Conservation (phyloP, 1,140 invertebrate genomes). For the Doryteuthis pealeii region DNA sequence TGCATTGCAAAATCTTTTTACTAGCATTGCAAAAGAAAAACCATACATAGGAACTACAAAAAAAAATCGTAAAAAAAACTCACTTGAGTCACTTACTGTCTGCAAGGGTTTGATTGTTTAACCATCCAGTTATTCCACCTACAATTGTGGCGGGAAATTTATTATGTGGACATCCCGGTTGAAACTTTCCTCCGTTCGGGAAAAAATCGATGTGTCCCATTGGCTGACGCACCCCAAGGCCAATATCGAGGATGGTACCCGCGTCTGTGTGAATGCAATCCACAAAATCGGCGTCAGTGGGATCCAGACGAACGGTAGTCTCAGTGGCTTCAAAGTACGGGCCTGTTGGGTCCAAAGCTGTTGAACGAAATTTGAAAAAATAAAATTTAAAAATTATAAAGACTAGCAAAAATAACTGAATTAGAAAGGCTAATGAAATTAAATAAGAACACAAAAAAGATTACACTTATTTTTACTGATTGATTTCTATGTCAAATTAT, state of each 20-base stretch:
- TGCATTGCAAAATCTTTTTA: no score
- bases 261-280: constrained; percentile 83
- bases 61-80: constrained; percentile 15
- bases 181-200: constrained; percentile 52
- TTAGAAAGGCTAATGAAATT: no score
- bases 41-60: no score
- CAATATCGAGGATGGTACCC: constrained; percentile 60
- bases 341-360: constrained; percentile 62
- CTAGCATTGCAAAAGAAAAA: no score
- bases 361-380: no score
- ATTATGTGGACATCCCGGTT: constrained; percentile 46
- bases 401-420: no score
- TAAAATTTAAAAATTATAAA: no score
- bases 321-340: constrained; percentile 86
- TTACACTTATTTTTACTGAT: no score
- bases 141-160: not conserved
- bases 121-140: not conserved
- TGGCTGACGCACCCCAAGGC: constrained; percentile 60
- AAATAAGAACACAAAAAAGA: no score
- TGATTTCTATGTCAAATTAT: no score
- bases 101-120: constrained; percentile 9
- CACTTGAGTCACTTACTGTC: no score
- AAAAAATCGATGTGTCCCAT: constrained; percentile 83
- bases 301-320: constrained; percentile 79
- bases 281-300: constrained; percentile 72